Evolutionary conservation across 2,888 invertebrate genomes (phyloP).

Genomic region (Diachrysia chrysitis): DNA sequence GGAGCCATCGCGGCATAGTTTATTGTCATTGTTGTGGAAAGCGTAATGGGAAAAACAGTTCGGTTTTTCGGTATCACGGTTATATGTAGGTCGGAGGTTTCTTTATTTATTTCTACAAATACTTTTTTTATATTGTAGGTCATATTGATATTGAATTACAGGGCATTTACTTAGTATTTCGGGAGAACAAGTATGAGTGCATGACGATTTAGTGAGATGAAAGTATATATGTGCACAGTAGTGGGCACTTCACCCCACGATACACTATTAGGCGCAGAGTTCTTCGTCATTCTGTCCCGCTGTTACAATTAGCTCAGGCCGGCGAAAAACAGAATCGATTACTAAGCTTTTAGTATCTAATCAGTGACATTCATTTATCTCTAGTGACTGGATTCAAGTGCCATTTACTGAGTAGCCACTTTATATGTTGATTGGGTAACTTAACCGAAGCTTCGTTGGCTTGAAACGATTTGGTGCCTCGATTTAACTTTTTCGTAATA

Average conservation of each 20-base stretch:
- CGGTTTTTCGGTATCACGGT: constrained; percentile 50
- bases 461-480: constrained; percentile 69
- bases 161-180: not conserved
- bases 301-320: constrained; percentile 59
- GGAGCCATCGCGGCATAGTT: constrained; percentile 57
- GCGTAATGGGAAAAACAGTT: constrained; percentile 61
- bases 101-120: constrained; percentile 53
- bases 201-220: constrained; percentile 19
- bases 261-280: constrained; percentile 42
- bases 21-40: constrained; percentile 65
- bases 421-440: constrained; percentile 84
- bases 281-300: constrained; percentile 31
- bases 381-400: constrained; percentile 72
- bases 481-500: constrained; percentile 61
- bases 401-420: constrained; percentile 76
- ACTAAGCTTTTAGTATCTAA: constrained; percentile 70
- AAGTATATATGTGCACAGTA: constrained; percentile 32
- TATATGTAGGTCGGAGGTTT: constrained; percentile 53
- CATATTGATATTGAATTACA: constrained; percentile 48
- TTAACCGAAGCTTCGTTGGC: constrained; percentile 72
- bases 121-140: constrained; percentile 46
- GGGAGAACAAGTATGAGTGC: not conserved
- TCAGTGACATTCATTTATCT: constrained; percentile 78
- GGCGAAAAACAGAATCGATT: constrained; percentile 65
- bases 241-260: constrained; percentile 28